phyloP scores from a whole-genome alignment of 2,888 invertebrate species.

The Gibbula magus region DNA sequence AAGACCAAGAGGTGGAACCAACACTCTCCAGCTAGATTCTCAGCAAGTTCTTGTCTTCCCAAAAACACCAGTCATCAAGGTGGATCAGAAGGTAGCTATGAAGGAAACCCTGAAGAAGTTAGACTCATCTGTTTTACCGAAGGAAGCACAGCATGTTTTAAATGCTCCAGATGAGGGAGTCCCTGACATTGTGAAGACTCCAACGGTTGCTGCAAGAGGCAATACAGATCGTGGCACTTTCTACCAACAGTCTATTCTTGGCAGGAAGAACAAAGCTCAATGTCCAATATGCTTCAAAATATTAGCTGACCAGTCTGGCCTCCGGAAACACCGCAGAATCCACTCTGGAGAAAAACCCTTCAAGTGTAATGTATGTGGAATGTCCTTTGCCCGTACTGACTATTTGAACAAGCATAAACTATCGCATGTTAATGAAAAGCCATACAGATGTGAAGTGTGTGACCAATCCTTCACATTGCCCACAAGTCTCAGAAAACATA shows the following conservation, averaged over 20 bases:
- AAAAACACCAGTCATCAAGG: neutral
- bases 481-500: neutral
- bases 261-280: neutral
- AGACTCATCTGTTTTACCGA: neutral
- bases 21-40: constrained; percentile 1
- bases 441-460: neutral
- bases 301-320: constrained; percentile 1
- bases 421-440: neutral
- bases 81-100: neutral
- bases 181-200: neutral
- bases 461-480: neutral
- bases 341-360: constrained; percentile 10
- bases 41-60: constrained; percentile 15
- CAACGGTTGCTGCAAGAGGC: neutral
- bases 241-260: neutral
- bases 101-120: neutral
- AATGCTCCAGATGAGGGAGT: neutral
- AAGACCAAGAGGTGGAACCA: neutral
- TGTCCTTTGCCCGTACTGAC: neutral
- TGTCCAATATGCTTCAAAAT: neutral
- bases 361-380: neutral
- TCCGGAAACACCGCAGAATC: neutral
- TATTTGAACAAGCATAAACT: neutral
- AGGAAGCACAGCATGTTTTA: neutral
- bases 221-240: neutral